Percentiles rank a stretch among this genome's conserved stretches.
Conservation (phyloP, 1,140 invertebrate species). For the Nasonia vitripennis region DNA sequence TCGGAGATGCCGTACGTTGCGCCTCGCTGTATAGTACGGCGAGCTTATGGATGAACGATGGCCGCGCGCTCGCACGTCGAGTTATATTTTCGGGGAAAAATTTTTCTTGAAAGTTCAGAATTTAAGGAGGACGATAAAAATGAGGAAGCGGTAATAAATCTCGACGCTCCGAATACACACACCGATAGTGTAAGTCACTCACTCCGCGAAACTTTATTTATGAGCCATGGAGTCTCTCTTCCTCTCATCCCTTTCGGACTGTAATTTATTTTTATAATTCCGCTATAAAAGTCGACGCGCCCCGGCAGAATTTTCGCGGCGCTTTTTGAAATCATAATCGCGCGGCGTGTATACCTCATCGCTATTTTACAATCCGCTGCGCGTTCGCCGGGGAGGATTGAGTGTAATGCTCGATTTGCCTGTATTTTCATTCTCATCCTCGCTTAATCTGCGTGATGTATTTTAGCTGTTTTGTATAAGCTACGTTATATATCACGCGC, state of each 20-base stretch:
- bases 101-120: not conserved
- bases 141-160: not conserved
- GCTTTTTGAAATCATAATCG: not conserved
- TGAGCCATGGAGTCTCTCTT: not conserved
- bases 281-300: not conserved
- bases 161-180: not conserved
- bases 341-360: not conserved
- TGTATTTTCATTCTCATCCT: not conserved
- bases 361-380: not conserved
- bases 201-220: not conserved
- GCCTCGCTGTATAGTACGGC: too few relatives aligned
- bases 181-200: not conserved
- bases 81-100: not conserved
- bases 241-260: not conserved
- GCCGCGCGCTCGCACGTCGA: too few relatives aligned
- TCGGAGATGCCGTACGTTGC: not conserved
- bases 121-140: not conserved
- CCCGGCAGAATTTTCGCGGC: not conserved
- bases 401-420: not conserved
- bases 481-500: not conserved
- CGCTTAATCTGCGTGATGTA: not conserved
- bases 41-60: not conserved
- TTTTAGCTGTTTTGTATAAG: not conserved
- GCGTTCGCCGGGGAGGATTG: not conserved
- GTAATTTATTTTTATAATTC: not conserved